Evolutionary conservation across 2,797 vertebrate species (phyloP).

Genomic region (Chelon auratus): DNA sequence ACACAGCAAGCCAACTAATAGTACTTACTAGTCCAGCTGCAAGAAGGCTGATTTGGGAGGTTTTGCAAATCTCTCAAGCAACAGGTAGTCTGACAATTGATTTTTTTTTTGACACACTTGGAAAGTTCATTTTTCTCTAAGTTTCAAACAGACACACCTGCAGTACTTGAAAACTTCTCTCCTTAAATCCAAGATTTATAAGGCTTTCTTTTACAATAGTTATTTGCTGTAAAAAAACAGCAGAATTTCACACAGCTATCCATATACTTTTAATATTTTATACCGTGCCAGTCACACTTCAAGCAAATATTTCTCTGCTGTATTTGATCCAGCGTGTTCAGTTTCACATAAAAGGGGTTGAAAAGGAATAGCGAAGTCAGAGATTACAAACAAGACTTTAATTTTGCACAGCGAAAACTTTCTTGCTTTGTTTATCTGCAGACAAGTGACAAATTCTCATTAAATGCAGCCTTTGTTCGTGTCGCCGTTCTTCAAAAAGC

Average conservation of each 20-base stretch:
- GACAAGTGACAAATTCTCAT: slow-evolving; percentile 41
- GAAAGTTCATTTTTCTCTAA: no score
- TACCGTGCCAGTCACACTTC: slow-evolving; percentile 3
- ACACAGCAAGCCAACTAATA: no score
- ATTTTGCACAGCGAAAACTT: slow-evolving; percentile 11
- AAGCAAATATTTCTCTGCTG: neutral
- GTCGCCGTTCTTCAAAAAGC: slow-evolving; percentile 27
- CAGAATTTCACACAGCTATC: slow-evolving; percentile 13
- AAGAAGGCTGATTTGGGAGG: no score
- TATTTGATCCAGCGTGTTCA: neutral
- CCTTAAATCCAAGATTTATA: neutral
- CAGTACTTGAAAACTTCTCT: no score
- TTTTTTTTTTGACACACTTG: no score
- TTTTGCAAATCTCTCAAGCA: no score
- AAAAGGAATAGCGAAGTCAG: slow-evolving; percentile 11
- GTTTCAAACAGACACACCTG: no score
- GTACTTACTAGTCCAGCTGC: no score
- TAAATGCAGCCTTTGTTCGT: slow-evolving; percentile 53
- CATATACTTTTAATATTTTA: slow-evolving; percentile 8
- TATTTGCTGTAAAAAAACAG: slow-evolving; percentile 7
- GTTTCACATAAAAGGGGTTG: neutral
- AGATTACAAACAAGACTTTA: slow-evolving; percentile 13
- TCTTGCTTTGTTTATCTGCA: slow-evolving; percentile 16
- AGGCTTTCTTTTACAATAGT: neutral
- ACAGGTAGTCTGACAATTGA: no score